Evolutionary conservation across 2,888 invertebrate genomes (phyloP), one percentile per base, ranked within the genome.

Genomic region (Papilio gigon): DNA sequence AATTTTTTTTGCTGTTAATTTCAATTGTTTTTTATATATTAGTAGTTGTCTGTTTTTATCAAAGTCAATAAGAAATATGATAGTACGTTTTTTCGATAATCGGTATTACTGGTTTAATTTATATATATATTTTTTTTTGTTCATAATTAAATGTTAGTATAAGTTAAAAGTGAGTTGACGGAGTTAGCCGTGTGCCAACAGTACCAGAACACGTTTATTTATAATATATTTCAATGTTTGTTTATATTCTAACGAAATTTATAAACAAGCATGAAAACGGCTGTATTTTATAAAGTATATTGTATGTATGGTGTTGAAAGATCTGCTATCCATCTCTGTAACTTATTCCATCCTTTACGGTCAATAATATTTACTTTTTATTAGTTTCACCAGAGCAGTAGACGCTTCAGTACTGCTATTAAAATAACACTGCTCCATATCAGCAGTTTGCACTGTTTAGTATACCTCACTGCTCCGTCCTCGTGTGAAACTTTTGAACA

Each of bases 151-250:
- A n/a, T 14, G 14, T 11, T 2, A n/a, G n/a, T n/a, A 5, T 0
- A 1, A 27, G 20, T 27, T 27, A 5, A 27, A 27, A 27, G 25
- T 53, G 4, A 14, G 50, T 27, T 27, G 27, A 27, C 27, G 14
- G 50, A 53, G n/a, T 27, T 53, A 53, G 25, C 12, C 50, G 50
- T 50, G 27, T 25, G 22, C 50, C 14, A 25, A 50, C 8, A 50
- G 68, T 70, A 65, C 20, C 40, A 40, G 20, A 30, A 62, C 17
- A 17, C 22, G 11, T 53, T 35, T 42, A 37, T 68, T 65, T 65
- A 65, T 17, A 22, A 65, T 17, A 60, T 65, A 65, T 60, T 47
- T 68, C 68, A 60, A 42, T n/a, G 2, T 17, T n/a, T 12, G 50
- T 60, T 14, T 64, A 64, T 68, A 27, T 50, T 60, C 37, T 33